phyloP scores from a whole-genome alignment of 2,113 vertebrate species.

The Caracal caracal region DNA sequence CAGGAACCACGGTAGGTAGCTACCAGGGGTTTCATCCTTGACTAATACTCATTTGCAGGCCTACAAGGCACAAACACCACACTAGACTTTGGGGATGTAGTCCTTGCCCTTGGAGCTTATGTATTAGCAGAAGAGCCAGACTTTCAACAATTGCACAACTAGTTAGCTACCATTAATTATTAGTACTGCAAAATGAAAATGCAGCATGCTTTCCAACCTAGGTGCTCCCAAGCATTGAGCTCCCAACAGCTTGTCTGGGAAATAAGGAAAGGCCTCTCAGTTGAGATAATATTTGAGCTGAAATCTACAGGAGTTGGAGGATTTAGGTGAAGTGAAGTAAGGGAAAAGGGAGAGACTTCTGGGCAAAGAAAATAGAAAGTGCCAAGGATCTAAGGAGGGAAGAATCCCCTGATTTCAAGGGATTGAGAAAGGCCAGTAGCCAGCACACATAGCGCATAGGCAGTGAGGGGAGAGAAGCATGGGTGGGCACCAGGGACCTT shows the following conservation, averaged over 20 bases:
- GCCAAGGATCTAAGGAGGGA: background rate
- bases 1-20: background rate
- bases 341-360: background rate
- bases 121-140: background rate
- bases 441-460: too few species aligned
- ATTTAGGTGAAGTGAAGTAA: background rate
- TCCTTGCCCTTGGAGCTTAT: background rate
- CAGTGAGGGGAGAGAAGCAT: rapidly evolving
- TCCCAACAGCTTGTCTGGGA: background rate
- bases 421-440: too few species aligned
- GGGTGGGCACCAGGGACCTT: background rate
- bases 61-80: background rate
- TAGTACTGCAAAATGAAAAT: background rate
- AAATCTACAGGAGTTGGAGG: background rate
- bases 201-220: background rate
- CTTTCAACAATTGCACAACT: background rate
- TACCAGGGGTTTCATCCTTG: background rate
- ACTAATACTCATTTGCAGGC: too few species aligned
- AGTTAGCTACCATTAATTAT: background rate
- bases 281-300: background rate
- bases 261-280: background rate
- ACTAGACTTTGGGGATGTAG: background rate
- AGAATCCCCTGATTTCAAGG: background rate
- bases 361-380: background rate
- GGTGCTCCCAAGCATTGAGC: background rate